Conservation (phyloP, 2,888 invertebrate genomes). For the Dryocosmus kuriphilus region DNA sequence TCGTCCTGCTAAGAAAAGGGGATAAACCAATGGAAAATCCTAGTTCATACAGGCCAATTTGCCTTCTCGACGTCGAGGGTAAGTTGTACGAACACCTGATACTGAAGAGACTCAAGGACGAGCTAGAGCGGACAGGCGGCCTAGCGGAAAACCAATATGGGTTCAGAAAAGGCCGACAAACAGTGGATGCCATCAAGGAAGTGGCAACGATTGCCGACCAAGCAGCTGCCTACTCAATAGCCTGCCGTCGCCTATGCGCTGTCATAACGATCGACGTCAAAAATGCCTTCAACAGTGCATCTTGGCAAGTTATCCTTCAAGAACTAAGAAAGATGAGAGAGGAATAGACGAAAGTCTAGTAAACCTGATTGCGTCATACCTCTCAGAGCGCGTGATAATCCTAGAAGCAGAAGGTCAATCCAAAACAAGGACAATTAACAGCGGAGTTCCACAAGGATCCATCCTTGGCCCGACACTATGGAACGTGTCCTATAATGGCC, state of each 20-base stretch:
- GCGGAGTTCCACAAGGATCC: slow-evolving; percentile 54
- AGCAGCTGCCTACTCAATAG: neutral
- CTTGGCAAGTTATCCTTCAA: too few species aligned
- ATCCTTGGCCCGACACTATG: slow-evolving; percentile 46
- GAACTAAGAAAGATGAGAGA: too few species aligned
- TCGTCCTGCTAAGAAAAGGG: slow-evolving; percentile 46
- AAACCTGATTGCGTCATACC: too few species aligned
- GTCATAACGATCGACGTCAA: slow-evolving; percentile 51
- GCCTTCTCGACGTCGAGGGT: too few species aligned
- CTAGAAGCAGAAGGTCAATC: slow-evolving; percentile 38
- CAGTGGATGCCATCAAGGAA: too few species aligned
- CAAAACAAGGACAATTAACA: slow-evolving; percentile 20
- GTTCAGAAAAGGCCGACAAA: too few species aligned
- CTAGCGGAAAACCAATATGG: too few species aligned
- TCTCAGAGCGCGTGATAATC: slow-evolving; percentile 38
- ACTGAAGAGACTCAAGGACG: too few species aligned
- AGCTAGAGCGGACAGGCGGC: too few species aligned
- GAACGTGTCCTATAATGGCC: slow-evolving; percentile 49
- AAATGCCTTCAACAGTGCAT: slow-evolving; percentile 56
- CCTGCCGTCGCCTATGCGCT: slow-evolving; percentile 36
- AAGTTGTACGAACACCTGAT: too few species aligned
- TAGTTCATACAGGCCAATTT: slow-evolving; percentile 47
- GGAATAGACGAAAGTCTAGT: too few species aligned
- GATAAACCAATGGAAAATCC: slow-evolving; percentile 36
- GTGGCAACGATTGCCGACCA: too few species aligned